phyloP scores from a whole-genome alignment of 2,888 invertebrate species.

The Agonum fuliginosum region DNA sequence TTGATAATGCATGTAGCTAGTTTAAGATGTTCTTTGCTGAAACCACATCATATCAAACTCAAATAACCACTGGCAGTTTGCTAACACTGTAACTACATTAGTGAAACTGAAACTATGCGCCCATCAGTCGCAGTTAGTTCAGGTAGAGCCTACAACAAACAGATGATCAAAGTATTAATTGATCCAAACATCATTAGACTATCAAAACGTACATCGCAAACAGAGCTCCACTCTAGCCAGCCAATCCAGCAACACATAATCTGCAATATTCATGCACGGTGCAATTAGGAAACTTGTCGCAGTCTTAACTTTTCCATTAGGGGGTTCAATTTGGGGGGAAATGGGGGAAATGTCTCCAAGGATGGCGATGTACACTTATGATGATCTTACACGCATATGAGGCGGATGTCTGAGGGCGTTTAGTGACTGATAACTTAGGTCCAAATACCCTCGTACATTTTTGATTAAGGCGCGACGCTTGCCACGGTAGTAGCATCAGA shows the following conservation, averaged over 20 bases:
- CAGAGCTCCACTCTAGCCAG: background rate
- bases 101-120: background rate
- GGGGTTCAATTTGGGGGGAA: background rate
- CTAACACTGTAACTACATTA: constrained; percentile 24
- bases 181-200: constrained; percentile 1
- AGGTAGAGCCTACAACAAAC: constrained; percentile 1
- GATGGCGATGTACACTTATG: no score
- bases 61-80: no score
- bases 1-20: no score
- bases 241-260: constrained; percentile 17
- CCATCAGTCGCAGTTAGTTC: background rate
- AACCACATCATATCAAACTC: no score
- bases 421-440: no score
- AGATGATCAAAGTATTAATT: constrained; percentile 34
- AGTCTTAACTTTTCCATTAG: constrained; percentile 44
- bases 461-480: no score
- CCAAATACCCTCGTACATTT: no score
- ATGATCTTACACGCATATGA: no score
- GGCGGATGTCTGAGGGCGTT: no score
- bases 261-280: constrained; percentile 8
- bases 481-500: no score
- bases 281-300: constrained; percentile 39
- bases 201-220: background rate
- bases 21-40: no score
- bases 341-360: no score